Evolutionary conservation across 1,140 invertebrate genomes (phyloP).

Genomic region (Nixonia krombeini): DNA sequence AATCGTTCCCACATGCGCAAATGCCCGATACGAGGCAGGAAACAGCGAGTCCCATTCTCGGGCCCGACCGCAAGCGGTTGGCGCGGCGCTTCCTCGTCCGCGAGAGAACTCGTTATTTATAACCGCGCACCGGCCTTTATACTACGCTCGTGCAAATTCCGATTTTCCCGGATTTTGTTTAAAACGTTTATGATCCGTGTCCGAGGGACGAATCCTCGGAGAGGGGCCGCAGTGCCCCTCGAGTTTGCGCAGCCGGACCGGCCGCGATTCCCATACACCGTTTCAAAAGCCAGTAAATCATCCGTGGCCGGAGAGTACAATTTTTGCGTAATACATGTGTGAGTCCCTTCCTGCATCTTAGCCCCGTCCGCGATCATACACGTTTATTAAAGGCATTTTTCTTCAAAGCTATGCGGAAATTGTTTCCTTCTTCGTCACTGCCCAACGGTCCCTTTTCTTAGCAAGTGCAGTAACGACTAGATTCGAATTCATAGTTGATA

Average conservation of each 20-base stretch:
- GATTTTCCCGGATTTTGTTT: constrained; percentile 67
- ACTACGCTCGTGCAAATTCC: constrained; percentile 52
- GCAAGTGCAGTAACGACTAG: no score
- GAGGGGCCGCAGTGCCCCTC: constrained; percentile 39
- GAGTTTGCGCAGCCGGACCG: constrained; percentile 66
- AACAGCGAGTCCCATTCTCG: constrained; percentile 39
- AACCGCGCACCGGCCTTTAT: constrained; percentile 39
- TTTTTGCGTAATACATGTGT: constrained; percentile 41
- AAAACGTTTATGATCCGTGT: constrained; percentile 70
- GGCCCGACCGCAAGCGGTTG: constrained; percentile 54
- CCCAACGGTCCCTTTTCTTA: no score
- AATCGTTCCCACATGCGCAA: constrained; percentile 61
- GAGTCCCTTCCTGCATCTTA: constrained; percentile 11
- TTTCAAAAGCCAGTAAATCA: constrained; percentile 53
- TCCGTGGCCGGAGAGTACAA: constrained; percentile 39
- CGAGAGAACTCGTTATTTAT: constrained; percentile 49
- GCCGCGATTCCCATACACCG: constrained; percentile 54
- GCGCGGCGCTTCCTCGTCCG: constrained; percentile 47
- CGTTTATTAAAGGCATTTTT: constrained; percentile 41
- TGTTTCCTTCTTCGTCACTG: no score
- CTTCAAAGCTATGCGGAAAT: no score
- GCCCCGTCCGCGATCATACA: background rate
- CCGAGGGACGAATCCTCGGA: constrained; percentile 50
- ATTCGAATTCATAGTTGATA: no score
- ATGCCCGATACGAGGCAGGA: constrained; percentile 53